A percentile compares a stretch with the other conserved stretches of the same genome.
Evolutionary conservation across 2,888 invertebrate genomes (phyloP).

Genomic region (Parapristionchus giblindavisi): DNA sequence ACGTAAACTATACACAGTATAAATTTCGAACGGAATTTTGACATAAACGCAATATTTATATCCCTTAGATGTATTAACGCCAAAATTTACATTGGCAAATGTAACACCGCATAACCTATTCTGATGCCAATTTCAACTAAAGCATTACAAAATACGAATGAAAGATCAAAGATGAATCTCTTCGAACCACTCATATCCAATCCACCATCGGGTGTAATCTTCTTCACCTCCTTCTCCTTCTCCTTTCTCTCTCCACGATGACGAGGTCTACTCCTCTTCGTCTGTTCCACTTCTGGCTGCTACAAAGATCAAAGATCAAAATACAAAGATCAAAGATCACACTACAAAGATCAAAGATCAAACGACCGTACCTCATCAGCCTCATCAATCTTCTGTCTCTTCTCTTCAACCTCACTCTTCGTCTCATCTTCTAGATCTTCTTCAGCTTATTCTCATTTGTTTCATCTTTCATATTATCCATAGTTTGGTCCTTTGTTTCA

Average conservation of each 20-base stretch:
- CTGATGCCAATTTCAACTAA: too few species aligned
- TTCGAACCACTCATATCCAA: slow-evolving; percentile 19
- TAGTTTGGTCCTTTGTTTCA: neutral
- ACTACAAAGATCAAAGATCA: neutral
- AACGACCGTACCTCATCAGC: neutral
- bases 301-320: too few species aligned
- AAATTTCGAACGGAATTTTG: too few species aligned
- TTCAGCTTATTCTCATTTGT: slow-evolving; percentile 39
- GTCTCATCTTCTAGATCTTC: neutral
- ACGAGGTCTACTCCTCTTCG: neutral
- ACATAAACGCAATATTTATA: too few species aligned
- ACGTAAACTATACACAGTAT: too few species aligned
- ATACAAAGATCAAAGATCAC: neutral
- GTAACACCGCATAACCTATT: too few species aligned
- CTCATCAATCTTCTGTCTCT: neutral
- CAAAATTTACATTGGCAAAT: too few species aligned
- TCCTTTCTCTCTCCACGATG: slow-evolving; percentile 8
- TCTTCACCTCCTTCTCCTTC: slow-evolving; percentile 8
- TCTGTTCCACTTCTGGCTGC: neutral
- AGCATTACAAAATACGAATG: too few species aligned
- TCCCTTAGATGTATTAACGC: too few species aligned
- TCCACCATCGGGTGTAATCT: slow-evolving; percentile 24
- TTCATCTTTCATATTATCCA: slow-evolving; percentile 40
- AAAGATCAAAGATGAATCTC: too few species aligned
- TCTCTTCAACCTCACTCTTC: slow-evolving; percentile 11